Conservation (phyloP, 2,797 vertebrate species). For the Rhinella marina region DNA sequence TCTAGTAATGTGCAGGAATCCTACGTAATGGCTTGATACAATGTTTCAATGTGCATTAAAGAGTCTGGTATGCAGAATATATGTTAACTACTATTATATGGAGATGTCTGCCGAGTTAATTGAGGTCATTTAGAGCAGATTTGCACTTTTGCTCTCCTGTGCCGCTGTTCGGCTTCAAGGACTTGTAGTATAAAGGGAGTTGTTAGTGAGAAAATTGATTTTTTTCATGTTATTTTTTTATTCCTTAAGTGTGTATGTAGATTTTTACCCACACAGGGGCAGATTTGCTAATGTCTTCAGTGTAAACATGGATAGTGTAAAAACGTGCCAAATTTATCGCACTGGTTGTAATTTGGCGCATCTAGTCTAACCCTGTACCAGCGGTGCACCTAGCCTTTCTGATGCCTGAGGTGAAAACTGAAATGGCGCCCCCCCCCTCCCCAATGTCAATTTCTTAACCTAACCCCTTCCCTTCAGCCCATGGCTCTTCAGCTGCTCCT, state of each 20-base stretch:
- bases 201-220: not conserved
- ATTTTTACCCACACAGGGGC: not conserved
- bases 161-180: not conserved
- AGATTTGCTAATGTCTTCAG: too few species aligned
- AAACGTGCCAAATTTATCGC: too few species aligned
- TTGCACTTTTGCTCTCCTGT: not conserved
- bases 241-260: not conserved
- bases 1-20: not conserved
- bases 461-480: too few species aligned
- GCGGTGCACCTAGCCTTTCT: too few species aligned
- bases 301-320: too few species aligned
- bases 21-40: not conserved
- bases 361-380: too few species aligned
- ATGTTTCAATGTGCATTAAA: conserved; percentile 3
- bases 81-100: not conserved
- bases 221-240: not conserved
- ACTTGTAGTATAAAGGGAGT: not conserved
- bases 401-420: too few species aligned
- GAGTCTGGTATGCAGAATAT: not conserved
- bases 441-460: too few species aligned
- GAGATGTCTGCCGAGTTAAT: conserved; percentile 17
- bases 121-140: not conserved
- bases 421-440: too few species aligned
- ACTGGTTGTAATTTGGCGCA: too few species aligned
- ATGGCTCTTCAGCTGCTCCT: too few species aligned